Evolutionary conservation across 2,797 vertebrate species (phyloP), one percentile per base, ranked within the genome.

Genomic region (Peromyscus nudipes): DNA sequence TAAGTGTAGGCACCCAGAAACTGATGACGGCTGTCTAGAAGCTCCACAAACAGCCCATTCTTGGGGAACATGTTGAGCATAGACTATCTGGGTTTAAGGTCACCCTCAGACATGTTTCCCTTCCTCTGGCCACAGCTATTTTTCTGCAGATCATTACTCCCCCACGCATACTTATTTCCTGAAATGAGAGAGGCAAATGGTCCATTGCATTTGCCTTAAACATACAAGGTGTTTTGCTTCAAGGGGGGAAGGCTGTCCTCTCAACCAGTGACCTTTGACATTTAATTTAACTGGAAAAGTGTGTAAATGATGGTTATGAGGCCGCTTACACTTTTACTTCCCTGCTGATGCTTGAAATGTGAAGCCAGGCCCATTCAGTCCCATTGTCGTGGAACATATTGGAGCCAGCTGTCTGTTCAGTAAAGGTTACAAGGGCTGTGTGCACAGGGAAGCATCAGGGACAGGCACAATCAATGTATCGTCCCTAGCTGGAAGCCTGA

Each of bases 211-310:
- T 2, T 49, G n/a, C 60, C 2, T 0, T 80, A 80, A 90, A n/a
- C 1, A 25, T 25, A 23, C 46, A 6, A 73, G 69, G 76, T 46
- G 6, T n/a, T 40, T 62, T 3, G 2, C 64, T 69, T 71, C 11
- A 0, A 49, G 85, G 49, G n/a, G 64, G 43, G 64, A 57, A 40
- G 40, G 62, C 55, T 85, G 43, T 25, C 82, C 31, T 96, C 80
- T 46, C 17, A 77, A 75, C 31, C 19, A 1, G 6, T 89, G 86
- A 89, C 87, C 40, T 79, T 69, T 71, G 34, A 60, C 0, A 10
- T 91, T 94, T 49, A 46, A 91, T 96, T 91, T n/a, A 94, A 81
- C 25, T 79, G 25, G 13, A 57, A 6, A 34, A 71, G 23, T 64
- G 10, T 80, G 52, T 87, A 34, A 55, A 31, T 57, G 83, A 6